Evolutionary conservation across 2,888 invertebrate species (phyloP), one percentile per base, ranked within the genome.

Genomic region (Zootermopsis nevadensis): DNA sequence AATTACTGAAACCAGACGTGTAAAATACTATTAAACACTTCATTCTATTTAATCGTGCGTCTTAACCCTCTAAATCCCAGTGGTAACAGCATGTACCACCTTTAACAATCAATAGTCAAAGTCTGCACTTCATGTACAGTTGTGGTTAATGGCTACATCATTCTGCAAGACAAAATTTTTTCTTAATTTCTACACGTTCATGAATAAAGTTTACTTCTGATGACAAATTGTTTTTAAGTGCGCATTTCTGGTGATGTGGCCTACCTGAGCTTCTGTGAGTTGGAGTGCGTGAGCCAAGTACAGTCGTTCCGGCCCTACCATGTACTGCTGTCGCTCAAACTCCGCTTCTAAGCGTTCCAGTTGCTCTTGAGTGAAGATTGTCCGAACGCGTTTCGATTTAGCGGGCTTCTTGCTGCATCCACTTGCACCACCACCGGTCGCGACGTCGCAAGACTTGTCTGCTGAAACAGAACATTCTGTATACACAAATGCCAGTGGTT

Each of bases 341-440:
- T 98, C 98, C 0, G 96, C 95, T 88, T 99, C 98, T 82, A 99
- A 91, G 86, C 97, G 91, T 89, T 99, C 98, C 86, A 99, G 90
- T 89, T 99, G 98, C 87, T 98, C 98, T 0, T 98, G 98, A 0
- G 98, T 98, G 91, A 99, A 99, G 87, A 99, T 99, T 0, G 98
- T 99, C 35, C 99, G 91, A 66, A 98, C 97, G 85, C 98, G 91
- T 91, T 98, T 98, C 87, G 89, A 88, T 83, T 88, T 88, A 66
- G 84, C 81, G 38, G 84, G 38, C 66, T 85, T 84, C 81, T 84
- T 84, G 77, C 80, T 66, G 27, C 30, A 60, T 1, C 33, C 53
- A 24, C 79, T 55, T 22, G 79, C 33, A n/a, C 72, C 72, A n/a
- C 67, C 24, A 0, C 42, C 42, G 24, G 31, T 22, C 33, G 30